These are phyloP conservation scores for Mamestra configurata DNA, from an alignment of 1,140 invertebrate genomes.

Conservation along the genomic window DNA sequence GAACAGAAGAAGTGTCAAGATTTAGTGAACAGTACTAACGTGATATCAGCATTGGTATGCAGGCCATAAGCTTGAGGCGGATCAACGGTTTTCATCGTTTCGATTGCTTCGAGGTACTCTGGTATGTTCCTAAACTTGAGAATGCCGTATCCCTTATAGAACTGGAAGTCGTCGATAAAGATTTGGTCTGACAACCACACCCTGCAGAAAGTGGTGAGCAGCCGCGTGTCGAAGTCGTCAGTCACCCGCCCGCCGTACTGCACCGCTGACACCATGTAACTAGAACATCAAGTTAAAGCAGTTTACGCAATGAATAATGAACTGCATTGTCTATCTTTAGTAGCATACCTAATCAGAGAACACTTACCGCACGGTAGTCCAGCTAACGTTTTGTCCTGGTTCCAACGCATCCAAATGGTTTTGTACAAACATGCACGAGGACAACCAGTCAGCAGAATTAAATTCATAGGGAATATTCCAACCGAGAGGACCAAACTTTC, in stretches of 20 bases:
- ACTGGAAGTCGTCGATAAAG: conserved; percentile 93
- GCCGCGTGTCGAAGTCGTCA: conserved; percentile 97
- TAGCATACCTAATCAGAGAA: too few species aligned
- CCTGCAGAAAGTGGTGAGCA: conserved; percentile 95
- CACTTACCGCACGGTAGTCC: conserved; percentile 93
- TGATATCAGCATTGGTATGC: conserved; percentile 98
- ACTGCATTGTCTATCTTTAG: neutral
- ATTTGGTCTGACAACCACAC: conserved; percentile 96
- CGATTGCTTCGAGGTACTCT: conserved; percentile 96
- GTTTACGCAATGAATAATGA: too few species aligned
- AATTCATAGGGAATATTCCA: conserved; percentile 99
- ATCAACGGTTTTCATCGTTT: conserved; percentile 94
- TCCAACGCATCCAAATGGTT: conserved; percentile 97
- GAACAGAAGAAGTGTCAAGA: neutral
- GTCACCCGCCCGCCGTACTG: conserved; percentile 99
- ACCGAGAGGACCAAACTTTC: conserved; percentile 96
- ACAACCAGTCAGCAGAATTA: conserved; percentile 96
- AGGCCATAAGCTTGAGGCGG: conserved; percentile 98
- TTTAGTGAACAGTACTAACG: conserved; percentile 87
- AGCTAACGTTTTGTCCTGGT: conserved; percentile 93
- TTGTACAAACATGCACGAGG: conserved; percentile 96
- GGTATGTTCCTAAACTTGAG: conserved; percentile 93
- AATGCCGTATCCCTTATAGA: conserved; percentile 96
- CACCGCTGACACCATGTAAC: conserved; percentile 99
- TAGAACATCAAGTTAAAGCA: conserved; percentile 47